Evolutionary conservation across 2,797 vertebrate genomes (phyloP), one percentile per base, ranked within the genome.

Genomic region (Pogonophryne albipinna): DNA sequence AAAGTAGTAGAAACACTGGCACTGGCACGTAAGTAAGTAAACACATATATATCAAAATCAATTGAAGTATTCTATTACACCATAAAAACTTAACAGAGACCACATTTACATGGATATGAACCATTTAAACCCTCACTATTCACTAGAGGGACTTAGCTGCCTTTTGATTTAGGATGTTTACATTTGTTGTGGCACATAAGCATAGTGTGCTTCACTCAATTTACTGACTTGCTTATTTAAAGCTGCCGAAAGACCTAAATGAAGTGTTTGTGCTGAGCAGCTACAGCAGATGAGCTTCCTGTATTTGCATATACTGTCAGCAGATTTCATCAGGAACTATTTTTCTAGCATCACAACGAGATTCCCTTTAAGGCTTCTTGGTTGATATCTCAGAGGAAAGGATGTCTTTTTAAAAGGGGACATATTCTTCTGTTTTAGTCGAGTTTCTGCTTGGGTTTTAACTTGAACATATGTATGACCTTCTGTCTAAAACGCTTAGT

Each of bases 211-310:
- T 69, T 76, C 10, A 56, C 44, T 70, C 57, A 79, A 10, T 76
- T 73, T 68, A 61, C 69, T 68, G 66, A 71, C 45, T 76, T 69
- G 50, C 68, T 77, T 60, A 79, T 85, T 79, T 74, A 79, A 84
- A 66, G 64, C 66, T 60, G 66, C 59, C 67, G 45, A 65, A 61
- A 72, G 6, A 42, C 20, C 46, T 71, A 73, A 85, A 77, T 74
- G 68, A 38, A 31, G n/a, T 76, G 23, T 14, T 76, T 45, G 49
- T 65, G 62, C 78, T 74, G 31, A 84, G 70, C 67, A 66, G 72
- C 58, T 63, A 15, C 58, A 77, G 71, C 66, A 66, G 38, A 82
- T 70, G 55, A 80, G 68, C 66, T 78, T 53, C 17, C 66, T 69
- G 56, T 81, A 74, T 76, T 23, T 76, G 58, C 45, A 68, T 73